Percentiles rank a stretch among this genome's conserved stretches.
Conservation (phyloP, 1,140 invertebrate genomes). For the Leptinotarsa defecta region DNA sequence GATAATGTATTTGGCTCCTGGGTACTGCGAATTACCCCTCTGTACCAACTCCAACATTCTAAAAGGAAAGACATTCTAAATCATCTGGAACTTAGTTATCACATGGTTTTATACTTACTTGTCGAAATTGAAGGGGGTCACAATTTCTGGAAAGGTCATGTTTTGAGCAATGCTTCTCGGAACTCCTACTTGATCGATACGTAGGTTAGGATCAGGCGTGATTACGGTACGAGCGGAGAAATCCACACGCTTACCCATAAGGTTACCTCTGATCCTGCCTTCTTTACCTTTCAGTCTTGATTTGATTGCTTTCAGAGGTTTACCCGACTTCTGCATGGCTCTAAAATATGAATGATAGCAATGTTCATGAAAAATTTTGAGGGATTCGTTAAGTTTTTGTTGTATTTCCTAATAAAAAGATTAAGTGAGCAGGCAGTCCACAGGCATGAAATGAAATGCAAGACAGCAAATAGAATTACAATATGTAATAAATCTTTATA, state of each 20-base stretch:
- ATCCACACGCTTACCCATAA: conserved; percentile 99
- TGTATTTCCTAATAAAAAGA: too few relatives aligned
- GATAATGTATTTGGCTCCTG: conserved; percentile 99
- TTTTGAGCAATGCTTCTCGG: conserved; percentile 98
- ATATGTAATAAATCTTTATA: too few relatives aligned
- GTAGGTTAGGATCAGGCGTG: conserved; percentile 97
- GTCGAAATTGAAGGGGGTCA: conserved; percentile 99
- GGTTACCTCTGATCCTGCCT: conserved; percentile 96
- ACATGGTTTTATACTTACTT: conserved; percentile 59
- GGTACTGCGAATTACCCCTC: conserved; percentile 96
- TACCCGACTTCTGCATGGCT: conserved; percentile 98
- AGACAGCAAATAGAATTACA: too few relatives aligned
- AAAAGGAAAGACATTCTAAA: conserved; percentile 35
- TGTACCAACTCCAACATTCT: conserved; percentile 96
- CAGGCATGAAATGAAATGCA: too few relatives aligned
- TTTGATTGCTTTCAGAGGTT: conserved; percentile 98
- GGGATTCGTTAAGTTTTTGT: too few relatives aligned
- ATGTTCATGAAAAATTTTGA: too few relatives aligned
- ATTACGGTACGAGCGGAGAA: conserved; percentile 99
- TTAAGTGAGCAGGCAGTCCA: too few relatives aligned
- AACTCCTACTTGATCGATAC: conserved; percentile 98
- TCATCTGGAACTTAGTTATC: neutral
- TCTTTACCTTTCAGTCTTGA: conserved; percentile 91
- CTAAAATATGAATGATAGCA: conserved; percentile 54
- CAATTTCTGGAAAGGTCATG: conserved; percentile 98